These are phyloP conservation scores for Actinopyga echinites DNA, from an alignment of 53 echinoderm and acorn worm genomes.

Conservation along the genomic window DNA sequence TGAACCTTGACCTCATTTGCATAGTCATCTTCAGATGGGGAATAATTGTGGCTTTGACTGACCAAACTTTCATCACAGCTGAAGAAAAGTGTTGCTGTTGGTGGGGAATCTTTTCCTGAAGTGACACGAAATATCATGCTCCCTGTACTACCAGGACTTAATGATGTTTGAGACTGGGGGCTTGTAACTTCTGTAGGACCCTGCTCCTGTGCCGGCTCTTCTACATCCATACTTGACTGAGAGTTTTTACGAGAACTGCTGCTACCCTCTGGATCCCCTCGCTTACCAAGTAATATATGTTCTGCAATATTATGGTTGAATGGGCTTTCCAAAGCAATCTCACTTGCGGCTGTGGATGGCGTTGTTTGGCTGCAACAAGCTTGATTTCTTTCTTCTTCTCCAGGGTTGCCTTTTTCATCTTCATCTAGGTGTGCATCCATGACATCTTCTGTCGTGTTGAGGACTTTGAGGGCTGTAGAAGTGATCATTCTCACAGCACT, in stretches of 20 bases:
- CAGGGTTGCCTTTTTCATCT: constrained; percentile 2
- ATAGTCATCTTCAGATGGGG: neutral
- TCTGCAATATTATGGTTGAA: neutral
- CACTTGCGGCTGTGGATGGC: neutral
- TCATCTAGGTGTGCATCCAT: constrained; percentile 74
- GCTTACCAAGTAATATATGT: neutral
- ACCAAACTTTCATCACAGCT: constrained; percentile 50
- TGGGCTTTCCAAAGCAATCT: neutral
- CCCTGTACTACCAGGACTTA: constrained; percentile 25
- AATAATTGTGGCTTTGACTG: neutral
- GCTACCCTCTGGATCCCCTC: neutral
- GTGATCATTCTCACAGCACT: constrained; percentile 95
- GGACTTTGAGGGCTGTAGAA: constrained; percentile 86
- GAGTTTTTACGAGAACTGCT: neutral
- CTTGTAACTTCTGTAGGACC: constrained; percentile 10
- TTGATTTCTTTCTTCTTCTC: too few relatives aligned
- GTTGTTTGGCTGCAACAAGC: too few relatives aligned
- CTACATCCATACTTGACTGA: neutral
- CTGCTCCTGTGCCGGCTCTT: neutral
- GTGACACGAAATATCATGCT: constrained; percentile 35
- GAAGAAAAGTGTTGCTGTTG: constrained; percentile 78
- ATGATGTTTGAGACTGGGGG: constrained; percentile 24
- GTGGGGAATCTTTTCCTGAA: constrained; percentile 69
- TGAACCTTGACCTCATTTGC: neutral
- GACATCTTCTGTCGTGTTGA: constrained; percentile 85